Base-by-base conservation (phyloP, 1,140 invertebrate species). In the Gonatopus flavifemur region DNA sequence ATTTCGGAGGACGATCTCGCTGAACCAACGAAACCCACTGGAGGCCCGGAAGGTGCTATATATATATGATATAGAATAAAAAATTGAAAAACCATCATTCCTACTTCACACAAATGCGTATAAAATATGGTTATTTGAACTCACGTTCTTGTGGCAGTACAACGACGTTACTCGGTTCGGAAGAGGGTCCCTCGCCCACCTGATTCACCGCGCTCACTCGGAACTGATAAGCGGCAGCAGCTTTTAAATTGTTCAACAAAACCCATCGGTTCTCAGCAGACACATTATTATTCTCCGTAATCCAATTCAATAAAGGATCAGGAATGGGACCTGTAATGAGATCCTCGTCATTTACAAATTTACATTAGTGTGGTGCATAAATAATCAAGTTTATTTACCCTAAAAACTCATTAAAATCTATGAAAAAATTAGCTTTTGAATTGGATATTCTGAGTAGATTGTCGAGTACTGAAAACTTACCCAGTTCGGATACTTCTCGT, bases 161-260 rank as follows among this genome's bases (percentile, higher is more conserved):
- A 35, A 98, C 84, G 13, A 90, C 83, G 56, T 93, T 89, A 31
- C 92, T 95, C 1, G 94, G 86, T 31, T 88, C 84, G 2, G 94
- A 97, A 2, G 91, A 84, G 15, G 88, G 86, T 28, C 97, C 96
- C 71, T 96, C 93, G 2, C 97, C 96, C 1, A 96, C 93, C 20
- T 90, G 88, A 75, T 99, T 99, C 0, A 96, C 88, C 15, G 96
- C 95, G 58, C 88, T 93, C 1, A 99, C 90, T 52, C 95, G 81
- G 74, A 99, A 98, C 72, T 98, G 93, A 78, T 98, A 98, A 1
- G 90, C 89, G 1, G 92, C 88, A 1, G 96, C 94, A 0, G 96
- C 96, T 78, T 95, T 93, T 20, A 99, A 80, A 69, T 90, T 91
- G 16, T 84, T 87, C 3, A 97, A 76, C 13, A 97, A 70, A 3